Base-by-base conservation (phyloP, 2,113 vertebrate genomes). In the Neomonachus schauinslandi region DNA sequence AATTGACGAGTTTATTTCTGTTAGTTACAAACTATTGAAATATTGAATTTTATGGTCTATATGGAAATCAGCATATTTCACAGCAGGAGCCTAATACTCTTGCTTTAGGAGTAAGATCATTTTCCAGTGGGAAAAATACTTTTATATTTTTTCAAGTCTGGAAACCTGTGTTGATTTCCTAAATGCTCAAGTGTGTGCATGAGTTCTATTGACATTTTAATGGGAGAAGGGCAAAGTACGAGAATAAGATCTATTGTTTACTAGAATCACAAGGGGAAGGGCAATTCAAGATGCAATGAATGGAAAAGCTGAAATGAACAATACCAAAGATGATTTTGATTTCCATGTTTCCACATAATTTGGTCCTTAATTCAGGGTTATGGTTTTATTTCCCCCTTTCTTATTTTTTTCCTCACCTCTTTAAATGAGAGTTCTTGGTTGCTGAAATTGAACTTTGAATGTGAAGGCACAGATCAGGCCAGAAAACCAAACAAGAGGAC, bases 11-110 rank as follows among this genome's bases (percentile, higher is more conserved):
- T 98, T 98, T 98, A 98, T 98, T 98, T 98, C 92, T 98, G 87
- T 97, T 98, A 98, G 97, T 95, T 98, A 98, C 89, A 98, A 98
- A 98, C 96, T 98, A 98, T 6, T 97, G 89, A 97, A 98, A 98
- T 98, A 98, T 72, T 97, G 89, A 89, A 95, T 96, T 98, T 98
- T 98, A 96, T 91, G 89, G 87, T 92, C 94, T 59, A 96, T 81
- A 95, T 91, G 89, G 89, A 96, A 97, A 98, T 76, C 11, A 98
- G 95, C 91, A 96, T 94, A 97, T 98, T 98, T 98, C 94, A 97
- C 65, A 95, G 90, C 84, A 53, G 91, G 95, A 97, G 89, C 90
- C 93, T 96, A 97, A 98, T 89, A 97, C 53, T 96, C 85, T 97
- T 96, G 46, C 88, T 98, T 98, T 97, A 97, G 93, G 69, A 98